Evolutionary conservation across 2,113 vertebrate genomes (phyloP).

Genomic region (Martes martes): DNA sequence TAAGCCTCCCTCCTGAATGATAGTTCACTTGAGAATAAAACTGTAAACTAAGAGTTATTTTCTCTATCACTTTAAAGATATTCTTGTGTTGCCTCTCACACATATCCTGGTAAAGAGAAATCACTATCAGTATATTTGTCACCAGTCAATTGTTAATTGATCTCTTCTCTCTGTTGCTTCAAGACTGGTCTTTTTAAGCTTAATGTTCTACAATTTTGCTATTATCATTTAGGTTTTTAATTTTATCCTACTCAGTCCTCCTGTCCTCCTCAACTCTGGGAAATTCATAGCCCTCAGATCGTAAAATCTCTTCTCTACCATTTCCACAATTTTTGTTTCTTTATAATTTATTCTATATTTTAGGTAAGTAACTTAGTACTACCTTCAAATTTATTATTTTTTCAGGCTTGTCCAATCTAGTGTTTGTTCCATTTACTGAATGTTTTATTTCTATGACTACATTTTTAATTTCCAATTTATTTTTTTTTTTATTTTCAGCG

Average conservation of each 20-base stretch:
- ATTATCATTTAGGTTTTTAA: background rate
- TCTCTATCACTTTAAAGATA: background rate
- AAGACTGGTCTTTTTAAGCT: background rate
- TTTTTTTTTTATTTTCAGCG: too few species aligned
- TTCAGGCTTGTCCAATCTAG: background rate
- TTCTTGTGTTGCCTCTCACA: background rate
- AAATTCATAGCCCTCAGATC: background rate
- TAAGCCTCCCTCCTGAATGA: background rate
- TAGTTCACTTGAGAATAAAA: background rate
- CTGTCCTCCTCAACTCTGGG: background rate
- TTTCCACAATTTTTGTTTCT: background rate
- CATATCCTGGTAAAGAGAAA: background rate
- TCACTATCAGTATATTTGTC: background rate
- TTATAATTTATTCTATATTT: background rate
- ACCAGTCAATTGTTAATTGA: background rate
- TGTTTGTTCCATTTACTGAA: background rate
- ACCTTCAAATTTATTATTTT: background rate
- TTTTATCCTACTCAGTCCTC: background rate
- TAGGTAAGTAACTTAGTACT: background rate
- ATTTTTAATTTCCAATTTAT: background rate
- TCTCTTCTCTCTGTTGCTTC: background rate
- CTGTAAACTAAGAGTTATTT: background rate
- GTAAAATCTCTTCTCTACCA: background rate
- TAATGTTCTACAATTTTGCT: background rate
- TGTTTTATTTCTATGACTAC: background rate